Evolutionary conservation across 2,888 invertebrate species (phyloP), one percentile per base, ranked within the genome.

Genomic region (Sinodicranocentrus sp.): DNA sequence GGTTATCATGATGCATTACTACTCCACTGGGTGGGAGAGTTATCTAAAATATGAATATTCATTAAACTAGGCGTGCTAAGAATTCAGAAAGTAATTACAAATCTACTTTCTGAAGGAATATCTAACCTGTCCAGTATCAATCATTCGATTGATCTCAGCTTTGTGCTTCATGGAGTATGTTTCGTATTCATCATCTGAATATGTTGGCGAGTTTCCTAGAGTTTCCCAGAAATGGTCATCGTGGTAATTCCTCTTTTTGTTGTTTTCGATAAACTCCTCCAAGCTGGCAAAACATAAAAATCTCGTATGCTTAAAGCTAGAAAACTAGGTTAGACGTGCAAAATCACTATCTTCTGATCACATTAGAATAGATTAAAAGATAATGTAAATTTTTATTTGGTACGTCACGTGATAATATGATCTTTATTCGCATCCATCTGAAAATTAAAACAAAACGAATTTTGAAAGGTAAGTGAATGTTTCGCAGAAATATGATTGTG

Each of bases 41-140:
- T n/a, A n/a, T n/a, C n/a, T n/a, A n/a, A n/a, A n/a, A n/a, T n/a
- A n/a, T n/a, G n/a, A n/a, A n/a, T n/a, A n/a, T n/a, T n/a, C n/a
- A n/a, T n/a, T n/a, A n/a, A n/a, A n/a, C n/a, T n/a, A n/a, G n/a
- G n/a, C n/a, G n/a, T n/a, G n/a, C n/a, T n/a, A n/a, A n/a, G n/a
- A n/a, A n/a, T n/a, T n/a, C n/a, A n/a, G n/a, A n/a, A n/a, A n/a
- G n/a, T n/a, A n/a, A n/a, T n/a, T n/a, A n/a, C n/a, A n/a, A n/a
- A n/a, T n/a, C n/a, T n/a, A n/a, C n/a, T n/a, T n/a, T n/a, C n/a
- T n/a, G n/a, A n/a, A n/a, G n/a, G n/a, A n/a, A n/a, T n/a, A n/a
- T n/a, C n/a, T n/a, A n/a, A 82, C 80, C 67, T 15, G 3, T 67
- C 80, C 80, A 1, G 57, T 28, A 15, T 82, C 80, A 39, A 82